These are phyloP conservation scores for Pica pica DNA, from an alignment of 2,113 vertebrate species.

Conservation along the genomic window DNA sequence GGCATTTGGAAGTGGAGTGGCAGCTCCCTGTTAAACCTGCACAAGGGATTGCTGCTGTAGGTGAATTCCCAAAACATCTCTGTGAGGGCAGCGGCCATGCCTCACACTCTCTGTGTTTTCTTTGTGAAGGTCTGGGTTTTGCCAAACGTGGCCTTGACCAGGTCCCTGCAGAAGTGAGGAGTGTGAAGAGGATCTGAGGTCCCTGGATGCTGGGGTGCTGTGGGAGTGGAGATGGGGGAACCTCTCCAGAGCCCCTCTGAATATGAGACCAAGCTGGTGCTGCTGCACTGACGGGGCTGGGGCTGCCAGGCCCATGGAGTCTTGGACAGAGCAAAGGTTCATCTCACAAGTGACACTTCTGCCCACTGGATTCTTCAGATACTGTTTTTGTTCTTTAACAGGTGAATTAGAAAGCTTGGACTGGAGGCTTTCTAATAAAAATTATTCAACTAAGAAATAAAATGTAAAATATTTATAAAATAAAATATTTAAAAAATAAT, in stretches of 20 bases:
- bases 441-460: background rate
- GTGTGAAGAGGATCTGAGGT: background rate
- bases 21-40: background rate
- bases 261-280: background rate
- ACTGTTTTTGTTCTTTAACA: background rate
- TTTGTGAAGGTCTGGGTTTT: background rate
- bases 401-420: background rate
- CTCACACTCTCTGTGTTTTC: fast-evolving
- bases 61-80: background rate
- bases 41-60: background rate
- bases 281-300: fast-evolving
- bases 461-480: background rate
- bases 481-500: background rate
- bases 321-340: background rate
- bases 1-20: background rate
- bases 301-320: no score
- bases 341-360: background rate
- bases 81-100: fast-evolving
- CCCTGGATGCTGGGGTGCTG: background rate
- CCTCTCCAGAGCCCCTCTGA: background rate
- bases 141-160: fast-evolving
- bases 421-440: background rate
- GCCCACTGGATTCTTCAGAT: background rate
- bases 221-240: background rate
- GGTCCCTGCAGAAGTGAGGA: background rate